Evolutionary conservation across 2,888 invertebrate genomes (phyloP).

Genomic region (Leucophenga montana): DNA sequence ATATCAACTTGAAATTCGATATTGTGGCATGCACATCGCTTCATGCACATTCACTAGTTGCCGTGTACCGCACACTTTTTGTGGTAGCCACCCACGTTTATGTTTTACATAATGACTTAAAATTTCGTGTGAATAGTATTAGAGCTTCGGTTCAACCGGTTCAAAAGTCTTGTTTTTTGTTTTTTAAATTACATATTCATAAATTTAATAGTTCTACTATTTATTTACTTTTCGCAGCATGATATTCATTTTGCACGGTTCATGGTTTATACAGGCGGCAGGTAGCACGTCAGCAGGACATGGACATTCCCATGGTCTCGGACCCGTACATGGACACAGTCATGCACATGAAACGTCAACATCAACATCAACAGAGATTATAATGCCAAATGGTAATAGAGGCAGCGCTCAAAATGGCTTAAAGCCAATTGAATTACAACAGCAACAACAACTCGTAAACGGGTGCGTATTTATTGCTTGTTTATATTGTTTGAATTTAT

Average conservation of each 20-base stretch:
- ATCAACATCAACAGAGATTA: conserved; percentile 21
- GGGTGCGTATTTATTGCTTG: conserved; percentile 34
- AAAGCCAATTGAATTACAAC: conserved; percentile 41
- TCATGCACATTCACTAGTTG: too few relatives aligned
- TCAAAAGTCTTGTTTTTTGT: not conserved
- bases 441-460: conserved; percentile 29
- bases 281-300: conserved; percentile 65
- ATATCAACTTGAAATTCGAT: too few relatives aligned
- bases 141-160: too few relatives aligned
- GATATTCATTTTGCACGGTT: conserved; percentile 85
- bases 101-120: too few relatives aligned
- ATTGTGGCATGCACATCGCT: too few relatives aligned
- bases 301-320: conserved; percentile 73
- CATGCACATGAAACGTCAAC: conserved; percentile 41
- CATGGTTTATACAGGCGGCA: conserved; percentile 71
- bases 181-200: not conserved
- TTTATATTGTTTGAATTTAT: conserved; percentile 42
- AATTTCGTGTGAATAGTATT: too few relatives aligned
- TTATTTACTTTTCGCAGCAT: conserved; percentile 76
- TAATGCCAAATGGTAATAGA: conserved; percentile 41
- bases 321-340: conserved; percentile 50
- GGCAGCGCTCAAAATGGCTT: conserved; percentile 48
- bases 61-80: too few relatives aligned
- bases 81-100: too few relatives aligned
- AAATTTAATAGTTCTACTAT: conserved; percentile 28